phyloP scores from a whole-genome alignment of 2,113 vertebrate species.

The Pimephales promelas region DNA sequence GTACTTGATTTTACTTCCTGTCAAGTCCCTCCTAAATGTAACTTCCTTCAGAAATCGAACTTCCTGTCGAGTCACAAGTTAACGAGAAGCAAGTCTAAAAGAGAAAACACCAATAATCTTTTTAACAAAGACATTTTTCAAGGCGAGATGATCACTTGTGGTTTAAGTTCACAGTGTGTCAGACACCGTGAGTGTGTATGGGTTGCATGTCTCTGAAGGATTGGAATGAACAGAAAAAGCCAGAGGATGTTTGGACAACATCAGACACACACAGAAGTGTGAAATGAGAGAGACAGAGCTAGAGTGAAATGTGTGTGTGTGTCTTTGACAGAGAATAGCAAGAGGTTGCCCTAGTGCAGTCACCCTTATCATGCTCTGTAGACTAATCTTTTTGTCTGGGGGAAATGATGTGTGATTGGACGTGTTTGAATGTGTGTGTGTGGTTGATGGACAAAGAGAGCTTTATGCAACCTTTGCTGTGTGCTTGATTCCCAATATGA shows the following conservation, averaged over 20 bases:
- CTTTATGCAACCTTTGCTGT: background rate
- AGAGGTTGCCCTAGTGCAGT: conserved; percentile 12
- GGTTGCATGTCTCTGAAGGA: conserved; percentile 25
- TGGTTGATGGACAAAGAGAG: background rate
- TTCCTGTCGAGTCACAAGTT: background rate
- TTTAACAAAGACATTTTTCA: background rate
- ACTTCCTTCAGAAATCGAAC: background rate
- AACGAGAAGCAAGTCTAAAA: background rate
- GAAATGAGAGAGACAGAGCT: conserved; percentile 40
- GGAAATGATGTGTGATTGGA: background rate
- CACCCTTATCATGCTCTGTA: conserved; percentile 27
- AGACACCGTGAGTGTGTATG: background rate
- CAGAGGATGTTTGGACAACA: conserved; percentile 33
- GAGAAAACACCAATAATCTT: background rate
- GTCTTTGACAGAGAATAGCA: background rate
- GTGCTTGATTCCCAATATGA: conserved; percentile 12
- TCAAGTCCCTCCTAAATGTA: background rate
- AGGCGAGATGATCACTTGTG: background rate
- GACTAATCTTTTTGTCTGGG: conserved; percentile 43
- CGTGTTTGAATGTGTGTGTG: background rate
- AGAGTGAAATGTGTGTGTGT: conserved; percentile 24
- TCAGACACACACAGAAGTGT: conserved; percentile 52
- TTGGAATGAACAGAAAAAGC: conserved; percentile 21
- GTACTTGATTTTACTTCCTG: background rate
- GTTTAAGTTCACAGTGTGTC: background rate